A percentile compares a stretch with the other conserved stretches of the same genome.
Conservation (phyloP, 2,888 invertebrate species). For the Cataglyphis rosenhaueri region DNA sequence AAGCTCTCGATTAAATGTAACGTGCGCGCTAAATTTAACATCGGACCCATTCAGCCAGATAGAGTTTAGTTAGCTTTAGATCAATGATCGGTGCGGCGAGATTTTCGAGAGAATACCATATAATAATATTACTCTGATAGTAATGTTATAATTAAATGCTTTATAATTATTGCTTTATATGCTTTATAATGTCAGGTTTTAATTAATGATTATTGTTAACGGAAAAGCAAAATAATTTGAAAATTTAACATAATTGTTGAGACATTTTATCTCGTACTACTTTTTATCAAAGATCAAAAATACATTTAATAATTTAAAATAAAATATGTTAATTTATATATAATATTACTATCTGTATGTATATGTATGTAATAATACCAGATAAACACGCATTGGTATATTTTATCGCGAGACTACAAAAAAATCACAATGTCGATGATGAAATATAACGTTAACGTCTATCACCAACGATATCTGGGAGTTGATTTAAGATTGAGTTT, state of each 20-base stretch:
- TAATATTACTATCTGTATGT: neutral
- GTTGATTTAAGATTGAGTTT: neutral
- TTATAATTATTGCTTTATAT: slow-evolving; percentile 10
- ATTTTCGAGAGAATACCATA: slow-evolving; percentile 4
- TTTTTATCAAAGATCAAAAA: neutral
- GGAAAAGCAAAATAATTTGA: neutral
- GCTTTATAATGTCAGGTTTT: neutral
- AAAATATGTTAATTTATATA: neutral
- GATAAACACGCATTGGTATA: slow-evolving; percentile 7
- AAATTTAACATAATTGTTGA: slow-evolving; percentile 2
- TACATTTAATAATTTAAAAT: neutral
- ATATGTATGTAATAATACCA: neutral
- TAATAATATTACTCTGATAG: slow-evolving; percentile 7
- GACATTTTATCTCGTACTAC: neutral
- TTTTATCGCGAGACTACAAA: neutral
- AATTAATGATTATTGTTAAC: neutral
- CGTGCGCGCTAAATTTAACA: slow-evolving; percentile 46
- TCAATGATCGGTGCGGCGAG: slow-evolving; percentile 8
- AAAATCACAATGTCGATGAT: slow-evolving; percentile 14
- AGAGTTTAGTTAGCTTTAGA: slow-evolving; percentile 25
- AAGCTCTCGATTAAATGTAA: slow-evolving; percentile 36
- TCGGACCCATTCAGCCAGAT: slow-evolving; percentile 6
- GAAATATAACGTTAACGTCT: slow-evolving; percentile 12
- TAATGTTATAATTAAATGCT: slow-evolving; percentile 40
- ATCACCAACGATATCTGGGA: neutral